phyloP scores from a whole-genome alignment of 2,113 vertebrate genomes.

The Coryphaenoides rupestris region DNA sequence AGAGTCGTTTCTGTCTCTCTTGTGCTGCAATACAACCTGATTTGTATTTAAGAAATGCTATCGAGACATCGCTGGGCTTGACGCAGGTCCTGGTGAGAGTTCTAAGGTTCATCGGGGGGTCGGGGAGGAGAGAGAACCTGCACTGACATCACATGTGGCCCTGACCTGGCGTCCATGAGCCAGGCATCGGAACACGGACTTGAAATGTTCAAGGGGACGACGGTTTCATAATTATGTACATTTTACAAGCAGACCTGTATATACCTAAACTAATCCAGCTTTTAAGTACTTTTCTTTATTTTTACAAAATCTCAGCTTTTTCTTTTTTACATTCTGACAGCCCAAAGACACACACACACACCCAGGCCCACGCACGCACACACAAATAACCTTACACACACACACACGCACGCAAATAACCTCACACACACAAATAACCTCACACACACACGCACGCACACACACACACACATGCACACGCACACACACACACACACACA shows the following conservation, averaged over 20 bases:
- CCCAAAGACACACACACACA: background rate
- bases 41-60: too few relatives aligned
- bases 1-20: too few relatives aligned
- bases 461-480: too few relatives aligned
- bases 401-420: conserved; percentile 6
- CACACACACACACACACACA: too few relatives aligned
- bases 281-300: conserved; percentile 15
- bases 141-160: background rate
- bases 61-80: too few relatives aligned
- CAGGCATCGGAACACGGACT: conserved; percentile 48
- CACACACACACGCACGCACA: too few relatives aligned
- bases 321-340: conserved; percentile 31
- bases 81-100: too few relatives aligned
- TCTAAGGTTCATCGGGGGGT: too few relatives aligned
- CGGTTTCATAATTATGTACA: conserved; percentile 42
- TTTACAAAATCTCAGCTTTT: background rate
- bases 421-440: background rate
- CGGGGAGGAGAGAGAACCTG: too few relatives aligned
- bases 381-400: background rate
- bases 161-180: conserved; percentile 9
- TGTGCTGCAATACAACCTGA: too few relatives aligned
- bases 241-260: conserved; percentile 20
- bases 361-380: too few relatives aligned
- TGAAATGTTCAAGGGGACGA: conserved; percentile 10
- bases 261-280: conserved; percentile 21